Evolutionary conservation across 2,888 invertebrate species (phyloP), one percentile per base, ranked within the genome.

Genomic region (Orthonevra nobilis): DNA sequence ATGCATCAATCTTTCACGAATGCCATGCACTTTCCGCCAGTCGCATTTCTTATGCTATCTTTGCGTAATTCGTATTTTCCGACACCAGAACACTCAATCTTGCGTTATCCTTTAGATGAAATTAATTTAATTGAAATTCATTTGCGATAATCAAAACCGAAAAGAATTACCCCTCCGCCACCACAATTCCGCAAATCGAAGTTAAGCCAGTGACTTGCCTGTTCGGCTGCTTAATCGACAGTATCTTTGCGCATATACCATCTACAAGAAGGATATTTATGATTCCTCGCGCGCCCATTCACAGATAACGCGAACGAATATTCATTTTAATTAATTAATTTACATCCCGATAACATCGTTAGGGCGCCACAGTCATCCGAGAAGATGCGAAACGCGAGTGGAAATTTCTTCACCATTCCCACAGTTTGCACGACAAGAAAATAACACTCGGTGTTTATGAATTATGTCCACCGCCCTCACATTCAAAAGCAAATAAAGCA

Each of bases 231-330:
- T 61, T 61, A 46, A 61, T 61, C 44, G 12, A 17, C 19, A 10
- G 14, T 28, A 46, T 61, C 61, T 36, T 20, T 7, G 5, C 44
- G 32, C 42, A 15, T 34, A 60, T 36, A 17, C 63, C 50, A 52
- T 50, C 34, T 40, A 14, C 50, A 50, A 50, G 34, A 63, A 63
- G 63, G 63, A 64, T 64, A 64, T 64, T 64, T 64, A 64, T 52
- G 63, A 30, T 52, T 38, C 50, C 28, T 63, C 20, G 38, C 28
- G 30, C 38, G 19, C 20, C 40, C 63, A 40, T 30, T 52, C 10
- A 6, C 4, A 52, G 63, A 64, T 64, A 52, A 20, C 28, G 26
- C 50, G n/a, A 12, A 5, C 20, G 63, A 17, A 40, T 64, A 40
- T 40, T 40, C 63, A 50, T 40, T 63, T 63, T 38, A 64, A 42